A percentile compares a stretch with the other conserved stretches of the same genome.
Conservation (phyloP, 2,888 invertebrate genomes). For the Caenorhabditis sp. region DNA sequence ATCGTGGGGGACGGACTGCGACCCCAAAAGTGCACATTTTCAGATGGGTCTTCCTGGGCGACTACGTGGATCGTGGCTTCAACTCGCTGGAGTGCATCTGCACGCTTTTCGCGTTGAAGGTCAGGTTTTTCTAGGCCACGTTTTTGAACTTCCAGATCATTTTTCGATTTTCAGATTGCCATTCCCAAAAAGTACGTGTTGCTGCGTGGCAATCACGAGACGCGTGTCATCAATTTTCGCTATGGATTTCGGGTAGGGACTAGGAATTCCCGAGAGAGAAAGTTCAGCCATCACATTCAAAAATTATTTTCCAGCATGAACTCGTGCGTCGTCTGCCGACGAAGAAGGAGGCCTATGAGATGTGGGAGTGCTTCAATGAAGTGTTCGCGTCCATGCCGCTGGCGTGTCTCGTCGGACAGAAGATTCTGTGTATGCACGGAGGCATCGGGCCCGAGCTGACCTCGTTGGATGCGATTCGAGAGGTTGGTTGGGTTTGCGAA, state of each 20-base stretch:
- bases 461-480: constrained; percentile 52
- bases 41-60: constrained; percentile 66
- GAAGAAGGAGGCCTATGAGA: constrained; percentile 26
- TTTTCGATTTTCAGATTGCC: constrained; percentile 16
- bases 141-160: background rate
- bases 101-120: constrained; percentile 57
- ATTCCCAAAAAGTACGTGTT: constrained; percentile 50
- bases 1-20: too few species aligned
- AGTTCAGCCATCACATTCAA: background rate
- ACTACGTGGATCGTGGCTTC: constrained; percentile 63
- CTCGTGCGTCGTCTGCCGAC: constrained; percentile 7
- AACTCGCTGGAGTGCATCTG: constrained; percentile 64
- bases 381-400: constrained; percentile 64
- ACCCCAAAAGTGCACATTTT: too few species aligned
- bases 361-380: constrained; percentile 65
- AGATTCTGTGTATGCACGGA: constrained; percentile 71
- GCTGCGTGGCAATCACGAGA: constrained; percentile 69
- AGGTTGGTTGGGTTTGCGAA: too few species aligned
- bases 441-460: constrained; percentile 58
- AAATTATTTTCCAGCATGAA: constrained; percentile 29
- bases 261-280: background rate
- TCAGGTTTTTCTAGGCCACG: background rate
- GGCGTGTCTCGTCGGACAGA: constrained; percentile 51
- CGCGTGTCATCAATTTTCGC: constrained; percentile 57
- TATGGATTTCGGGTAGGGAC: constrained; percentile 62